A percentile compares a stretch with the other conserved stretches of the same genome.
Evolutionary conservation across 2,113 vertebrate species (phyloP).

Genomic region (Melospiza melodia): DNA sequence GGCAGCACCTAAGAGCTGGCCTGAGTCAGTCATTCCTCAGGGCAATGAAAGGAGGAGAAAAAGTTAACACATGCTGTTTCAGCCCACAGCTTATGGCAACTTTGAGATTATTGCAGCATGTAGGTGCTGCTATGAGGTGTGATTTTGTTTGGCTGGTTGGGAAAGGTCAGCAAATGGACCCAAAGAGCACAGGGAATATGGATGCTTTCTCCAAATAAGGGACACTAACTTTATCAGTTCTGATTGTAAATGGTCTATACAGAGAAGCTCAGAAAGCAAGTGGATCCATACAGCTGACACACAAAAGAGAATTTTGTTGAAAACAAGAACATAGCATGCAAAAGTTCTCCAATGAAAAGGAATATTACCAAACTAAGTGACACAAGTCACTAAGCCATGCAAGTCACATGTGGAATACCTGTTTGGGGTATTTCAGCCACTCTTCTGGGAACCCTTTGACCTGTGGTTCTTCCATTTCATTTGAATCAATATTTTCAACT

Average conservation of each 20-base stretch:
- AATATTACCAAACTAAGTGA: neutral
- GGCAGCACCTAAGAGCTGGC: neutral
- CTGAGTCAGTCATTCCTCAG: neutral
- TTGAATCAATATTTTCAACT: conserved; percentile 69
- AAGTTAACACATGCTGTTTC: neutral
- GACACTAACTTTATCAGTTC: neutral
- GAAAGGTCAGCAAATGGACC: neutral
- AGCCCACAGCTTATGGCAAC: neutral
- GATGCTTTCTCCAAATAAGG: neutral
- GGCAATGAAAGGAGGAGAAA: neutral
- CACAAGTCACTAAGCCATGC: accelerated
- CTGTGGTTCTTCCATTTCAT: conserved; percentile 81
- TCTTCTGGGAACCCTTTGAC: conserved; percentile 84
- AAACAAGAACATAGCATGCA: neutral
- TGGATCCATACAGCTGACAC: neutral
- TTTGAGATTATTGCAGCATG: neutral
- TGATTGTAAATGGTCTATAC: neutral
- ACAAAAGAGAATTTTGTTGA: neutral
- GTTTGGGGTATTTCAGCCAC: conserved; percentile 93
- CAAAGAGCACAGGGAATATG: neutral
- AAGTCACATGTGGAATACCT: conserved; percentile 73
- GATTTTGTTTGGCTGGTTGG: neutral
- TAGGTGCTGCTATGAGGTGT: neutral
- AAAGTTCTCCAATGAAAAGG: neutral
- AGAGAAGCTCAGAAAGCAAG: neutral